Conservation (phyloP, 2,888 invertebrate species). For the Noctua pronuba region DNA sequence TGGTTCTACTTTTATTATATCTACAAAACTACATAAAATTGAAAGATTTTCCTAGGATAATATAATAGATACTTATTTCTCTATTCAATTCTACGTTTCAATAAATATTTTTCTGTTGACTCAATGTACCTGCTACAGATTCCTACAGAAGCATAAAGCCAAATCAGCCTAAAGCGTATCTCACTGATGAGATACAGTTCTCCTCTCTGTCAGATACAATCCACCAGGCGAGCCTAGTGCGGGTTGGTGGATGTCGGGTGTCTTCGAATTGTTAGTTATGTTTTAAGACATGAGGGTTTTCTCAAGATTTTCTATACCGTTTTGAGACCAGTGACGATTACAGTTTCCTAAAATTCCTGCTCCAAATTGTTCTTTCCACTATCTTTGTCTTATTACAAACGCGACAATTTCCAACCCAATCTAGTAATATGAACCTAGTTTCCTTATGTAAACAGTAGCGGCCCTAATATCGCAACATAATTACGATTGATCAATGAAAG, state of each 20-base stretch:
- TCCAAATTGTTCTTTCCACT: background rate
- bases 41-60: background rate
- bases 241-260: background rate
- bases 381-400: background rate
- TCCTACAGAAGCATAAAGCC: background rate
- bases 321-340: background rate
- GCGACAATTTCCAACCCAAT: background rate
- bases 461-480: conserved; percentile 33
- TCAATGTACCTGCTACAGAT: background rate
- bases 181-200: background rate
- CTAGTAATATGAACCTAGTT: background rate
- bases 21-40: background rate
- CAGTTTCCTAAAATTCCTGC: background rate
- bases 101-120: background rate
- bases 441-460: conserved; percentile 11
- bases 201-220: background rate
- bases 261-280: background rate
- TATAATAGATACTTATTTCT: background rate
- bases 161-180: background rate
- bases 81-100: background rate
- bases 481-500: conserved; percentile 47
- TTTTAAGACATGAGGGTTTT: background rate
- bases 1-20: background rate
- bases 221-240: background rate
- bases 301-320: background rate